Base-by-base conservation (phyloP, 2,888 invertebrate species). In the Imbricaverruca yamaguchii region DNA sequence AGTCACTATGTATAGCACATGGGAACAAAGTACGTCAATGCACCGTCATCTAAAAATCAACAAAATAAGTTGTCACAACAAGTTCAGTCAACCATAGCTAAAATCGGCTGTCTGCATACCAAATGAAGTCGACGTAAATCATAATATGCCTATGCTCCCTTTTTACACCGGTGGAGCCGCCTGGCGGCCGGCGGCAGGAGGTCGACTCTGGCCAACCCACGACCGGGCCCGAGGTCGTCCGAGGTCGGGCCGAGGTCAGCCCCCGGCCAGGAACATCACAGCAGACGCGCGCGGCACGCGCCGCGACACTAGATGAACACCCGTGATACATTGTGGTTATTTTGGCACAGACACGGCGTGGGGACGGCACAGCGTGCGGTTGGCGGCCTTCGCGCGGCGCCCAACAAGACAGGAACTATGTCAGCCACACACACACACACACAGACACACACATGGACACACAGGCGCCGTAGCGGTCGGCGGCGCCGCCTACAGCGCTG, bases 271-370 rank as follows among this genome's bases (percentile, higher is more conserved):
- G 74, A 74, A 74, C 74, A 74, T 74, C 74, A 74, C 74, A 74
- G 53, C 39, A 25, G 53, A 53, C 74, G 74, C 7, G 11, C 53
- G 74, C 53, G 74, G 8, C 74, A 23, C 12, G 15, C 74, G 53
- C 65, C 23, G n/a, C 11, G 59, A 59, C 74, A 74, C 74, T 74
- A 74, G 74, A 74, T 74, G 10, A 53, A 74, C 74, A 74, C 74
- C 74, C 74, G 74, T 74, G 74, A 74, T 74, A 74, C 74, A 74
- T 74, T 74, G 74, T 74, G 74, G 74, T 74, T 74, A 74, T 74
- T 74, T 74, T 74, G 74, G 74, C 74, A 74, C 74, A 74, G 74
- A 53, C 74, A 74, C 74, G 74, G 39, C 53, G 74, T 23, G 65
- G 7, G 23, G 65, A 23, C 65, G 23, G 23, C 65, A 18, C 65